Percentiles rank a stretch among this genome's conserved stretches.
Conservation (phyloP, 2,888 invertebrate species). For the Drosophila differens region DNA sequence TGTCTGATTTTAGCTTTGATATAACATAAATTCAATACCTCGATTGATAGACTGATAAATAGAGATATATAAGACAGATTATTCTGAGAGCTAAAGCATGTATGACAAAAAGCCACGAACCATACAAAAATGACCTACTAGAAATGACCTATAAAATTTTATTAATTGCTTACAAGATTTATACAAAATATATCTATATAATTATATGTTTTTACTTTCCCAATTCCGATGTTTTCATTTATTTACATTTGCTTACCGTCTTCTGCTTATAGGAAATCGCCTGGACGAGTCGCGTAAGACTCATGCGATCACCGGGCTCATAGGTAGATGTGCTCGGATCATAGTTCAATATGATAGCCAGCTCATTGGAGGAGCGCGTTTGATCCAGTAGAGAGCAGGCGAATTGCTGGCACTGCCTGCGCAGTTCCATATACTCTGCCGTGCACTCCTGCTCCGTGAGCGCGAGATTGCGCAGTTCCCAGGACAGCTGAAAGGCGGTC, state of each 20-base stretch:
- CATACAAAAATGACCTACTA: too few relatives aligned
- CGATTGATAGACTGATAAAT: background rate
- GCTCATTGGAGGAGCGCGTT: slow-evolving; percentile 95
- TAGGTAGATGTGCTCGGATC: slow-evolving; percentile 91
- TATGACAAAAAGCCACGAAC: too few relatives aligned
- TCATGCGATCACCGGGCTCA: slow-evolving; percentile 93
- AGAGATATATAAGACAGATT: too few relatives aligned
- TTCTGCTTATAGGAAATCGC: slow-evolving; percentile 98
- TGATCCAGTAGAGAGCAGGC: slow-evolving; percentile 96
- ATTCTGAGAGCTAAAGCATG: too few relatives aligned
- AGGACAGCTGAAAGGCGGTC: slow-evolving; percentile 97
- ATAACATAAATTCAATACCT: background rate
- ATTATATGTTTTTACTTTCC: background rate
- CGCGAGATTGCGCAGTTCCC: slow-evolving; percentile 95
- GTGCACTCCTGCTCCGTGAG: slow-evolving; percentile 97
- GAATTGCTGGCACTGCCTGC: slow-evolving; percentile 94
- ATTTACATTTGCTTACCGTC: slow-evolving; percentile 87
- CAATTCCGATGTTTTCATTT: background rate
- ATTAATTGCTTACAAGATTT: background rate
- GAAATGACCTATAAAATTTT: too few relatives aligned
- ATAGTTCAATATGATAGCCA: slow-evolving; percentile 97
- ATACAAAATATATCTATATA: background rate
- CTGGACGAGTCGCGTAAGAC: slow-evolving; percentile 93
- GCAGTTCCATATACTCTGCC: slow-evolving; percentile 93
- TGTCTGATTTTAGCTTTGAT: background rate